A percentile compares a stretch with the other conserved stretches of the same genome.
phyloP scores from a whole-genome alignment of 2,888 invertebrate species.

The Agonopterix arenella region DNA sequence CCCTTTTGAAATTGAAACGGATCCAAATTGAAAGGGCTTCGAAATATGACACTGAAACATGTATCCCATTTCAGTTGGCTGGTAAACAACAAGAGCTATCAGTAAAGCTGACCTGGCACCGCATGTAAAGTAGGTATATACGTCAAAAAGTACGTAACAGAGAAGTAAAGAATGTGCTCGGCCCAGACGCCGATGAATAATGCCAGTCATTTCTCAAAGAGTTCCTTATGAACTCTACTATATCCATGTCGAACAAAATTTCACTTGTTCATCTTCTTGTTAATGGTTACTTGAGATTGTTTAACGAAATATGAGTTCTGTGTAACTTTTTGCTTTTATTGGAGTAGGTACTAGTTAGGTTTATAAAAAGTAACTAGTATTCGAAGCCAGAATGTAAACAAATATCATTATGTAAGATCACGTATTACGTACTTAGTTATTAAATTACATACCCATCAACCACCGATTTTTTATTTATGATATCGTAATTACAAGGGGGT shows the following conservation, averaged over 20 bases:
- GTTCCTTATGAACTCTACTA: constrained; percentile 63
- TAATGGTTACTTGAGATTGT: constrained; percentile 30
- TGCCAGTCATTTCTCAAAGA: constrained; percentile 50
- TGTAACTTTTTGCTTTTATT: too few species aligned
- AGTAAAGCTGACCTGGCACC: constrained; percentile 37
- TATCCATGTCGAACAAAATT: constrained; percentile 61
- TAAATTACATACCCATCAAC: too few species aligned
- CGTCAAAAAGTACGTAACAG: constrained; percentile 21
- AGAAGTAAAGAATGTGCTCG: constrained; percentile 41
- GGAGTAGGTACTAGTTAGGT: too few species aligned
- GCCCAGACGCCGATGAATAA: constrained; percentile 54
- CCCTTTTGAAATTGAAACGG: constrained; percentile 7
- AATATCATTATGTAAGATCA: too few species aligned
- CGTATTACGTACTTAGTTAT: too few species aligned
- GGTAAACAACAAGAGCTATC: constrained; percentile 44
- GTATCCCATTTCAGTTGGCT: constrained; percentile 18
- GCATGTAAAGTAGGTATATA: constrained; percentile 46
- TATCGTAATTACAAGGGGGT: too few species aligned
- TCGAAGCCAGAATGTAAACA: too few species aligned
- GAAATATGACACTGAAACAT: constrained; percentile 17
- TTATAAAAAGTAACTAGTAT: neutral
- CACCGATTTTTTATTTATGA: too few species aligned
- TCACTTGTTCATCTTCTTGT: constrained; percentile 43
- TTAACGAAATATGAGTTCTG: too few species aligned
- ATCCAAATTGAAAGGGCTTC: constrained; percentile 1